Evolutionary conservation across 2,797 vertebrate genomes (phyloP).

Genomic region (Myoxocephalus aenaeus): DNA sequence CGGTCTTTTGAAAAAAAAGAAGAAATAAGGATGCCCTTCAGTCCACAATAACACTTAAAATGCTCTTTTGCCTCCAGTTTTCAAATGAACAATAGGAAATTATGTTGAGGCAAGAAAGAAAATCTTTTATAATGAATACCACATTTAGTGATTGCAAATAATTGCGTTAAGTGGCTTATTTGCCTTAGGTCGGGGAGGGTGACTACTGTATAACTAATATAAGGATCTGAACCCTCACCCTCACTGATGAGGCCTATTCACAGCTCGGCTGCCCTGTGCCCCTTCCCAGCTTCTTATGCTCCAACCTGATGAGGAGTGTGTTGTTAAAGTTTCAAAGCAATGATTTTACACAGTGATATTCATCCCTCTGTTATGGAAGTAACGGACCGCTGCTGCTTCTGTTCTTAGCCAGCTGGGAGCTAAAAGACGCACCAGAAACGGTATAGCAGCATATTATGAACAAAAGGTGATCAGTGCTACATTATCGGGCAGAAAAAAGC

Average conservation of each 20-base stretch:
- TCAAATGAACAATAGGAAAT: conserved; percentile 92
- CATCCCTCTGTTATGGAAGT: conserved; percentile 56
- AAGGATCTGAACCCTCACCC: conserved; percentile 93
- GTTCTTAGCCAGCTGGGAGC: conserved; percentile 24
- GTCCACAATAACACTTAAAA: conserved; percentile 82
- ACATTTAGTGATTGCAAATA: conserved; percentile 99
- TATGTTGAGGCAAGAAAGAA: conserved; percentile 78
- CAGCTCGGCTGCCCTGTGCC: conserved; percentile 88
- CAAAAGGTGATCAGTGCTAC: background rate
- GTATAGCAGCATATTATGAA: background rate
- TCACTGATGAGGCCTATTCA: conserved; percentile 99
- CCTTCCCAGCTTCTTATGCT: conserved; percentile 84
- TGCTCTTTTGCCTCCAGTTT: conserved; percentile 83
- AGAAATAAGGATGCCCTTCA: conserved; percentile 66
- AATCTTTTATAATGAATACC: conserved; percentile 92
- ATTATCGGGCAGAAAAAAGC: background rate
- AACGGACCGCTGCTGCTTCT: conserved; percentile 32
- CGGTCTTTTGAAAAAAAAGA: conserved; percentile 58
- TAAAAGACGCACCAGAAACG: conserved; percentile 17
- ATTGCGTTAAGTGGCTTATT: conserved; percentile 95
- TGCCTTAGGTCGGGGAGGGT: conserved; percentile 91
- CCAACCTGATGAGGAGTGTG: conserved; percentile 89
- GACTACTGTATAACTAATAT: conserved; percentile 93
- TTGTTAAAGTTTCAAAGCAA: conserved; percentile 86
- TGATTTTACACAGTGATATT: conserved; percentile 74